phyloP scores from a whole-genome alignment of 2,888 invertebrate species.

The Tipula confusa region DNA sequence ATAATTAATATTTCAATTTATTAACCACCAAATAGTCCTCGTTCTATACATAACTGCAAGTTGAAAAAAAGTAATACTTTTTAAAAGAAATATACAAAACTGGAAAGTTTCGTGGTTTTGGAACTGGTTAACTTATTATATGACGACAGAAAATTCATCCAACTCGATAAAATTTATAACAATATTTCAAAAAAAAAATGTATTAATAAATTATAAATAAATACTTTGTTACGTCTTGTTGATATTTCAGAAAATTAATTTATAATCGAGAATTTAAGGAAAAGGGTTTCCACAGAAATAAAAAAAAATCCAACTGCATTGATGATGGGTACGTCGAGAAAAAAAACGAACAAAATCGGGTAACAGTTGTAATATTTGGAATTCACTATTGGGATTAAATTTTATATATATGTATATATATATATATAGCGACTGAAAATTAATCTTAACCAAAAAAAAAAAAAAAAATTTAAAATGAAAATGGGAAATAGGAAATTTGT shows the following conservation, averaged over 20 bases:
- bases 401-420: too few relatives aligned
- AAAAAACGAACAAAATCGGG: neutral
- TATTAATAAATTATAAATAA: constrained; percentile 12
- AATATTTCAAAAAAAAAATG: neutral
- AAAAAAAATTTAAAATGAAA: neutral
- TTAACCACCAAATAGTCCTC: neutral
- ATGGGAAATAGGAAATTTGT: neutral
- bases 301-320: neutral
- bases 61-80: neutral
- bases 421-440: constrained; percentile 3
- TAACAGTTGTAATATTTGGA: neutral
- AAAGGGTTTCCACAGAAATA: neutral
- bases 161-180: neutral
- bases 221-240: neutral
- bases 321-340: neutral
- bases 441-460: neutral
- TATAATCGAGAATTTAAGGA: neutral
- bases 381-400: constrained; percentile 6
- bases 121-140: neutral
- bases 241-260: neutral
- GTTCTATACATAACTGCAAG: neutral
- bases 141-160: neutral
- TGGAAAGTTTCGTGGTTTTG: neutral
- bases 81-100: too few relatives aligned
- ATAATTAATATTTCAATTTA: constrained; percentile 12